Conservation (phyloP, 2,113 vertebrate genomes). For the Neotragus pygmaeus region DNA sequence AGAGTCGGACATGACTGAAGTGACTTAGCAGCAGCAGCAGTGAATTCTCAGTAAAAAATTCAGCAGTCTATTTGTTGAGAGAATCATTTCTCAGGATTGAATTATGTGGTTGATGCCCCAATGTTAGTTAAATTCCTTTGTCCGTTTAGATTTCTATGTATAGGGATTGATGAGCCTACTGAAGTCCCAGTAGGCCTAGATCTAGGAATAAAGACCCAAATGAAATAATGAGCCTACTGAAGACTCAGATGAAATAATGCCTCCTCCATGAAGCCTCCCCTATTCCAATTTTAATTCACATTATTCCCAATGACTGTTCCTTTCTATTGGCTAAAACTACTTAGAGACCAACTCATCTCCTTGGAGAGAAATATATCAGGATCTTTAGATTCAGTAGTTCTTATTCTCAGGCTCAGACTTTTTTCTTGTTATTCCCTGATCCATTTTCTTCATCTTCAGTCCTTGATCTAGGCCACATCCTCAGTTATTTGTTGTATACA, state of each 20-base stretch:
- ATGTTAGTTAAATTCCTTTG: neutral
- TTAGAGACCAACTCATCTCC: neutral
- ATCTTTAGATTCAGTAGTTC: neutral
- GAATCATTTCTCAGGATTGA: neutral
- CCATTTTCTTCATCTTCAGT: neutral
- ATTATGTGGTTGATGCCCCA: neutral
- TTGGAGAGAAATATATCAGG: neutral
- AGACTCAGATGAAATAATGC: neutral
- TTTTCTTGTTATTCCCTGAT: neutral
- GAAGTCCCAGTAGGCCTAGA: neutral
- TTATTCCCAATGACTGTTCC: neutral
- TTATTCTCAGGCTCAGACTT: neutral
- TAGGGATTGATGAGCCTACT: neutral
- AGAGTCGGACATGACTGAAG: too few relatives aligned
- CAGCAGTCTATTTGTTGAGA: neutral
- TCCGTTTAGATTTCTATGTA: neutral
- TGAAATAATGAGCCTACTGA: neutral
- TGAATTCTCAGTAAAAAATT: conserved; percentile 1
- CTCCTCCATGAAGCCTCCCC: neutral
- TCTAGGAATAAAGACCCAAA: neutral
- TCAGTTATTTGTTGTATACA: neutral
- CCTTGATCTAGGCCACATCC: neutral
- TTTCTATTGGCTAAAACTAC: neutral
- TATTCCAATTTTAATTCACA: neutral
- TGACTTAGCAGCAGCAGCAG: too few relatives aligned